Evolutionary conservation across 2,797 vertebrate genomes (phyloP), one percentile per base, ranked within the genome.

Genomic region (Lateolabrax maculatus): DNA sequence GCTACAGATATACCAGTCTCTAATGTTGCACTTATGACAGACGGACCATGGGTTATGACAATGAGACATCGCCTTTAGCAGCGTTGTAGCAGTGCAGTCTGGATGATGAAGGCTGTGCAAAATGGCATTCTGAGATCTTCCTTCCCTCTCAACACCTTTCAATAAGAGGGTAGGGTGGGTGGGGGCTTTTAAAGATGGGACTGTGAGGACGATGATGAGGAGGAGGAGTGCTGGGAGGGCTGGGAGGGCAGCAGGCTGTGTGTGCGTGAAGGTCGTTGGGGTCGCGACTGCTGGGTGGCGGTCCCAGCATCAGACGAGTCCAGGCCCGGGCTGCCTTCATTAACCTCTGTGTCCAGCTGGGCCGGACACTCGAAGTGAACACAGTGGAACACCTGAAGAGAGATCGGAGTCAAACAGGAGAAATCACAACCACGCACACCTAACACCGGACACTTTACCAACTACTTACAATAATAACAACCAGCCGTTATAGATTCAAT

Each of bases 281-380:
- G 93, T 1, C 70, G 76, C 23, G 90, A 78, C 89, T 92, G 93
- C 67, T 93, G 96, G 41, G 83, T 37, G 34, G 93, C 80, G 4
- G 88, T 58, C 2, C 80, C 87, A 0, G 81, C 46, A 10, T 95
- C 93, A 0, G 83, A 77, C 18, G 87, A 56, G 44, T 95, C 95
- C 65, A 87, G 44, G 21, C 97, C 96, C 3, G 97, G 96, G 27
- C 86, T 92, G 73, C 86, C 94, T 12, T 97, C 97, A 0, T 93
- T 96, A 43, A 97, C 97, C 77, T 96, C 96, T 0, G 83, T 87
- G 83, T 95, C 91, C 65, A 94, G 93, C 93, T 98, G 97, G 81
- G 97, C 97, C 0, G 98, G 98, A 87, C 98, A 99, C 89, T 99
- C 98, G 44, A 99, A 99, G 93, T 99, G 98, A 63, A 99, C 98